Percentiles rank a stretch among this genome's conserved stretches.
These are phyloP conservation scores for Yponomeuta cagnagella DNA, from an alignment of 2,888 invertebrate genomes.

Conservation along the genomic window DNA sequence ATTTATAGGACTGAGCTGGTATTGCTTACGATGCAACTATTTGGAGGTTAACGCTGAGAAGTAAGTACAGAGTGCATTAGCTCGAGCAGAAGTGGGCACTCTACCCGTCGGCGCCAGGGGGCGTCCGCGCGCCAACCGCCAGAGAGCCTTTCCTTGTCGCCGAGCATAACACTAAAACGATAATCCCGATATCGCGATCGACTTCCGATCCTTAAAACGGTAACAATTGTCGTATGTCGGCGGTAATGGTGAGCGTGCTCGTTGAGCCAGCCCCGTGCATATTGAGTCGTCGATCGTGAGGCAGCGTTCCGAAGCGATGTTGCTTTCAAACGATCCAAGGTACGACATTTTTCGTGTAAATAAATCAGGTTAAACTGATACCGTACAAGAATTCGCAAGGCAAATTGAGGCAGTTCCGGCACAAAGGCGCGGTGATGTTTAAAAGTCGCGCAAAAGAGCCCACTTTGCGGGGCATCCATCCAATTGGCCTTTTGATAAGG, in stretches of 20 bases:
- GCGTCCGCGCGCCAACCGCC: slow-evolving; percentile 40
- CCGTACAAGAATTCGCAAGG: slow-evolving; percentile 17
- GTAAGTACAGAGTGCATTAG: slow-evolving; percentile 13
- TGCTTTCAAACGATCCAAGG: not conserved
- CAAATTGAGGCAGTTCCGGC: slow-evolving; percentile 16
- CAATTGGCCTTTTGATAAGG: slow-evolving; percentile 53
- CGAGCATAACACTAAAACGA: slow-evolving; percentile 70
- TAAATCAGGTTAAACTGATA: slow-evolving; percentile 15
- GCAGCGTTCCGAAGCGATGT: not conserved
- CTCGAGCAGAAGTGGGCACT: slow-evolving; percentile 31
- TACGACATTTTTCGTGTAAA: not conserved
- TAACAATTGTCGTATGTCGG: slow-evolving; percentile 62
- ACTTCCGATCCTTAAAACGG: slow-evolving; percentile 60
- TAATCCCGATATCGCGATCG: slow-evolving; percentile 61
- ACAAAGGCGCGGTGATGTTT: slow-evolving; percentile 27
- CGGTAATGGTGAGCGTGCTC: slow-evolving; percentile 53
- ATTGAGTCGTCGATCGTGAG: slow-evolving; percentile 2
- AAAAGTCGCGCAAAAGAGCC: slow-evolving; percentile 37
- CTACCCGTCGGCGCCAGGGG: slow-evolving; percentile 30
- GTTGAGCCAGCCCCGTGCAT: slow-evolving; percentile 11
- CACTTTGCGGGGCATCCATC: slow-evolving; percentile 56
- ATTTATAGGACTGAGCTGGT: not conserved
- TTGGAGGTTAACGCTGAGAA: not conserved
- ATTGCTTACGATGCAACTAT: not conserved
- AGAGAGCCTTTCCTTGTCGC: slow-evolving; percentile 72